Base-by-base conservation (phyloP, 2,113 vertebrate genomes). In the Cryptotis parvus region DNA sequence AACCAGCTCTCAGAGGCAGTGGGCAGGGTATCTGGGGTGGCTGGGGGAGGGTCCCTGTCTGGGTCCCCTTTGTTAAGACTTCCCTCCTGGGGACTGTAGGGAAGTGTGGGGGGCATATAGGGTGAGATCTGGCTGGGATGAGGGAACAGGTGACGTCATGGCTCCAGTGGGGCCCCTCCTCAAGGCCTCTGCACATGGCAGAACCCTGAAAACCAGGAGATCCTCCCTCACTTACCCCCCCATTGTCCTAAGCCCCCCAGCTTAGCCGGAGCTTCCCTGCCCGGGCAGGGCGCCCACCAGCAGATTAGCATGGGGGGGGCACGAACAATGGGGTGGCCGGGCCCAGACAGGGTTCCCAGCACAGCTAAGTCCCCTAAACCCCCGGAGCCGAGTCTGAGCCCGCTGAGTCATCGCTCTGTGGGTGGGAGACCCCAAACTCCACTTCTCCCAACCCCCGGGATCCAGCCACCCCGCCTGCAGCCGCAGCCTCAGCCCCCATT, bases 341-440 rank as follows among this genome's bases (percentile, higher is more conserved):
- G 96, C 94, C 94, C 95, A 97, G 96, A 96, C 96, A 75, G 85
- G 83, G 93, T 94, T 95, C 95, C 84, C 90, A 89, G 91, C 96
- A 80, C 80, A 92, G 96, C 87, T 96, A 97, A 96, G 96, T 95
- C 96, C 95, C 94, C 96, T 97, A 97, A 97, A 93, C 90, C 96
- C 96, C 93, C 41, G 95, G 96, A 97, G 96, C 96, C 96, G 92
- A 96, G 96, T 97, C 96, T 97, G 96, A 96, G 96, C 96, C 93
- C 12, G 90, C 93, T 97, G 96, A 96, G 95, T 97, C 96, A 97
- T 95, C 86, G 82, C 95, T 87, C 92, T 58, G 96, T 96, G 96
- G 96, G 96, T 97, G 96, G 96, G 96, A 96, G 96, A 95, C 91
- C 95, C 91, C 79, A 91, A 66, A 73, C 75, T 76, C 80, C 15